Evolutionary conservation across 1,140 invertebrate species (phyloP), one percentile per base, ranked within the genome.

Genomic region (Amphibalanus amphitrite): DNA sequence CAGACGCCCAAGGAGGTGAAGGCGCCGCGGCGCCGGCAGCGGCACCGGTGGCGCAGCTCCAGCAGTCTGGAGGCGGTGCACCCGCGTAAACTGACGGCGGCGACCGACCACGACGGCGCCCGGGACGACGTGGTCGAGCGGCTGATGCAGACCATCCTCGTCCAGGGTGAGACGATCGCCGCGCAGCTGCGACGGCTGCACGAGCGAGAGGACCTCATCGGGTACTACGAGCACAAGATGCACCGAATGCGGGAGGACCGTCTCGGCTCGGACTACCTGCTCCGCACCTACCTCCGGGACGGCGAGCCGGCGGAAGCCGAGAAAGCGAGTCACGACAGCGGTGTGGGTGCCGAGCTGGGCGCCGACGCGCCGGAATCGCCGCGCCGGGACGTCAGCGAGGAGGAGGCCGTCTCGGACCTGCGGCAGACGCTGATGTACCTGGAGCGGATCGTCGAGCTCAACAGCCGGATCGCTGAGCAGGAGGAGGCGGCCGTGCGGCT

Each of bases 221-320:
- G 87, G 30, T 83, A 84, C 71, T 84, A 89, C 74, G 90, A 92
- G 82, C 86, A 89, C 72, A 85, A 89, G 74, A 86, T 88, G 68
- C 90, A 92, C 78, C 79, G 81, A 30, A 81, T 82, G 0, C 80
- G 90, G 67, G 86, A 89, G 78, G 84, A 87, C 73, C 86, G 89
- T 76, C 85, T 90, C 74, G 90, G 90, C 23, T 86, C 86, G 64
- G 90, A 92, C 79, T 92, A 92, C 78, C 82, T 92, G n/a, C 82
- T 91, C 1, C 87, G 91, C 77, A 87, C 89, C 0, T 92, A 92
- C 77, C 80, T 91, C 3, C 81, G 83, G 17, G 78, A 83, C 67
- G 82, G 85, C 28, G 83, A 67, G 65, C 65, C n/a, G n/a, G 26
- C 65, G 3, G 65, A 67, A 26, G 65, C 26, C 23, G 26, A 67